Evolutionary conservation across 1,140 invertebrate genomes (phyloP).

Genomic region (Drosophila tsacasi): DNA sequence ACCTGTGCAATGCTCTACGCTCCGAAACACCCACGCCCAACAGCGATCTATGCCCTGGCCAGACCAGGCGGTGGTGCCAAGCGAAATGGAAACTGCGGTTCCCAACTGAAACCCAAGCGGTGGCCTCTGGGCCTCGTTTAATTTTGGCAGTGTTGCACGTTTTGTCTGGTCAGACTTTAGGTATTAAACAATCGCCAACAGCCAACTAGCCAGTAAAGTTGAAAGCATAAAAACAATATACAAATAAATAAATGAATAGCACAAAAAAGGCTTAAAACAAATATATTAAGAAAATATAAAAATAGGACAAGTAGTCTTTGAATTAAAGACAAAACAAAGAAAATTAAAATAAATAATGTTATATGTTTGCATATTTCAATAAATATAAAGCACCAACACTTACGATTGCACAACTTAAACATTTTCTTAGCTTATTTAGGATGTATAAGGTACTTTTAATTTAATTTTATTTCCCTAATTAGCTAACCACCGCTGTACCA

Average conservation of each 20-base stretch:
- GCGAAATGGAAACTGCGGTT: conserved; percentile 29
- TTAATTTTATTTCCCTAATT: not conserved
- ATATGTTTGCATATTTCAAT: not conserved
- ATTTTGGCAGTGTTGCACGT: conserved; percentile 35
- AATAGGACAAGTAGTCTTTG: not conserved
- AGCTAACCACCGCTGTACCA: not conserved
- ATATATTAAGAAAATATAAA: no score
- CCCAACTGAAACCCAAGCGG: conserved; percentile 7
- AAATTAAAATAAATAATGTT: not conserved
- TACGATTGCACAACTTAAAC: not conserved
- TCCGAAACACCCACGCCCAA: conserved; percentile 22
- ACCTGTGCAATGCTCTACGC: conserved; percentile 52
- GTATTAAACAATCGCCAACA: conserved; percentile 10
- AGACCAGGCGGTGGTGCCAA: conserved; percentile 11
- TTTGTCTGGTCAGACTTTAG: conserved; percentile 9
- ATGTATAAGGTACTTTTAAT: not conserved
- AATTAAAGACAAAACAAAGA: no score
- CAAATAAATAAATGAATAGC: not conserved
- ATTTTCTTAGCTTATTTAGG: not conserved
- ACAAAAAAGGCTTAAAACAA: not conserved
- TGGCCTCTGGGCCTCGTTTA: conserved; percentile 24
- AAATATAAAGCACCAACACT: not conserved
- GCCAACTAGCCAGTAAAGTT: not conserved
- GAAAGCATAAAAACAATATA: not conserved
- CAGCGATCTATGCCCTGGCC: conserved; percentile 29